Evolutionary conservation across 2,797 vertebrate species (phyloP), one percentile per base, ranked within the genome.

Genomic region (Gymnothorax javanicus): DNA sequence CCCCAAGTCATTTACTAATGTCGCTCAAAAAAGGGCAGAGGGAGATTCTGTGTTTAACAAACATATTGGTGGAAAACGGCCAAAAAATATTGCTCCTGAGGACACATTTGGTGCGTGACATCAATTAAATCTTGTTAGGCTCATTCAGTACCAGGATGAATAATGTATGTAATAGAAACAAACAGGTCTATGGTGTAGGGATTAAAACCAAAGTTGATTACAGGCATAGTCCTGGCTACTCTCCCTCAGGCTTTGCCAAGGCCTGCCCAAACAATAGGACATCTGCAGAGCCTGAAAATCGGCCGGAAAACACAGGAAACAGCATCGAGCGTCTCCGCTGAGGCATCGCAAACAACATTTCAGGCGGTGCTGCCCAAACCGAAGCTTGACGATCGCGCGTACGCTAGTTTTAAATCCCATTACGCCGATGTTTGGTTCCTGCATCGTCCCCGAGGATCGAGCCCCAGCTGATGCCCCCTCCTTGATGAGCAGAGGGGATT

Each of bases 121-220:
- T 58, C 43, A 59, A 20, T 27, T 59, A 59, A 83, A 87, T 87
- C 79, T 71, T 7, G 62, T 87, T 75, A 69, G 58, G 7, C 57
- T 60, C 62, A 54, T 75, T 67, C 64, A 54, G 71, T 25, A 67
- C 20, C 27, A 73, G n/a, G 56, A 73, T 73, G 79, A 60, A 84
- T 43, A 43, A 43, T 43, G 86, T n/a, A 33, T 71, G 64, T 33
- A 33, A 59, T 62, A 59, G 50, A 73, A 82, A 92, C 93, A 93
- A 93, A 94, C 93, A 94, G 94, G 94, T 95, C 94, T 90, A 88
- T 89, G 86, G 92, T 91, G 93, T 93, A 92, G 92, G 93, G 94
- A 95, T 95, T 95, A 95, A 93, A 86, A 91, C 91, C 50, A 94
- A 94, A 94, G 94, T 95, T 93, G 95, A 95, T 95, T 95, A 95